phyloP scores from a whole-genome alignment of 2,888 invertebrate species.

The Polydrusus pterygomalis region DNA sequence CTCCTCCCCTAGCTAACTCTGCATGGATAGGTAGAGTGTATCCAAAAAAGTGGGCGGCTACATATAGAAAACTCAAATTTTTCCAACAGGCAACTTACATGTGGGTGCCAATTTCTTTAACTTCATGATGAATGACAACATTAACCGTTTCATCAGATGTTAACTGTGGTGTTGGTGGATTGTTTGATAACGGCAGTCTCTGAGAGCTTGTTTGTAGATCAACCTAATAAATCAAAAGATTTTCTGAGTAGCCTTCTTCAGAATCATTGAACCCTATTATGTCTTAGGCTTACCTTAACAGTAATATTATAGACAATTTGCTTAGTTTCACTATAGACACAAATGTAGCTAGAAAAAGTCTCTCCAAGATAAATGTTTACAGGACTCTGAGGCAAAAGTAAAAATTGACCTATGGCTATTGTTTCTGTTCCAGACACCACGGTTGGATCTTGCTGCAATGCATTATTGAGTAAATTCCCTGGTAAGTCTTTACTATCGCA shows the following conservation, averaged over 20 bases:
- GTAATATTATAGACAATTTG: slow-evolving; percentile 88
- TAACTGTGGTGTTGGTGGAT: slow-evolving; percentile 76
- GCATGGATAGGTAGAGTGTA: too few species aligned
- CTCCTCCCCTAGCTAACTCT: too few species aligned
- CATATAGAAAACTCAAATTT: neutral
- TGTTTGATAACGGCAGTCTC: slow-evolving; percentile 86
- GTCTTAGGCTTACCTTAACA: slow-evolving; percentile 80
- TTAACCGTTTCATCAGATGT: slow-evolving; percentile 91
- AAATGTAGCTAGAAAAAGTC: slow-evolving; percentile 98
- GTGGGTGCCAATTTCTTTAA: slow-evolving; percentile 99
- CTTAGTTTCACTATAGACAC: slow-evolving; percentile 95
- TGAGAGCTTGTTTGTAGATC: slow-evolving; percentile 96
- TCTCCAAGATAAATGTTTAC: slow-evolving; percentile 98
- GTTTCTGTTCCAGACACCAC: slow-evolving; percentile 88
- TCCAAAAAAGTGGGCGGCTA: neutral
- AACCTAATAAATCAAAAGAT: slow-evolving; percentile 76
- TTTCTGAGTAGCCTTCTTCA: too few species aligned
- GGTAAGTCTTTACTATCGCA: slow-evolving; percentile 91
- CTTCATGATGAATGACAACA: slow-evolving; percentile 98
- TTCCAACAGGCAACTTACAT: slow-evolving; percentile 78
- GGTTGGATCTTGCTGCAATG: slow-evolving; percentile 88
- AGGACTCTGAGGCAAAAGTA: slow-evolving; percentile 96
- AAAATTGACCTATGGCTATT: slow-evolving; percentile 89
- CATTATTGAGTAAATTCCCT: slow-evolving; percentile 85
- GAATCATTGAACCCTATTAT: neutral